These are phyloP conservation scores for Caenorhabditis sp. DNA, from an alignment of 2,888 invertebrate genomes.

Conservation along the genomic window DNA sequence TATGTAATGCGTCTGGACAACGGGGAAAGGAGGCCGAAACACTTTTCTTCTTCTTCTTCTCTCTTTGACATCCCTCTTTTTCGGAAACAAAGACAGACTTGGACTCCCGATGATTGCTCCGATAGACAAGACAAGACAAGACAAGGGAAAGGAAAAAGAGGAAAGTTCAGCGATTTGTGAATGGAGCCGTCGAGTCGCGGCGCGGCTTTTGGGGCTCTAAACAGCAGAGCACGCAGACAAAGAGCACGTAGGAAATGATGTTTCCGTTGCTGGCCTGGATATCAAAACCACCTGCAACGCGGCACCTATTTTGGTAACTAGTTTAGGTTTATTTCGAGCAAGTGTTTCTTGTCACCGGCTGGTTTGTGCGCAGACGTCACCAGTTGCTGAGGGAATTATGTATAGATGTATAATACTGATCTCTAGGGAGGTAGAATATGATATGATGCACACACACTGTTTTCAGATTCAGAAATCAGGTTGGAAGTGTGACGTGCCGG, in stretches of 20 bases:
- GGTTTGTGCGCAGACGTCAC: background rate
- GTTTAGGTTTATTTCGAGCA: conserved; percentile 9
- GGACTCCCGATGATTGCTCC: conserved; percentile 18
- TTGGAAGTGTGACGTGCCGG: background rate
- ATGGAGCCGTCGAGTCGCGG: no score
- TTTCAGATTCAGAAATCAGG: background rate
- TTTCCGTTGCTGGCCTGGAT: conserved; percentile 26
- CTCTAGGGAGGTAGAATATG: background rate
- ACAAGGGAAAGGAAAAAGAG: no score
- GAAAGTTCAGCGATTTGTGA: conserved; percentile 3
- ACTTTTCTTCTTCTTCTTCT: no score
- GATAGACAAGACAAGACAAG: conserved; percentile 23
- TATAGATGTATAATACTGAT: background rate
- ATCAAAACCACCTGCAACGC: conserved; percentile 33
- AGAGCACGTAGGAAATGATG: conserved; percentile 41
- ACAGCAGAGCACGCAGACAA: conserved; percentile 26
- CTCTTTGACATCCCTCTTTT: background rate
- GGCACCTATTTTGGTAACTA: background rate
- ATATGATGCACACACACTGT: background rate
- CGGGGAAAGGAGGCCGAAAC: background rate
- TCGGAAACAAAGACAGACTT: background rate
- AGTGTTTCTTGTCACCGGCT: conserved; percentile 3
- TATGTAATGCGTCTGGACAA: conserved; percentile 30
- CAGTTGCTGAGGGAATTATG: background rate
- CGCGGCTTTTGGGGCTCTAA: background rate